Evolutionary conservation across 1,140 invertebrate genomes (phyloP).

Genomic region (Cheumatopsyche charites): DNA sequence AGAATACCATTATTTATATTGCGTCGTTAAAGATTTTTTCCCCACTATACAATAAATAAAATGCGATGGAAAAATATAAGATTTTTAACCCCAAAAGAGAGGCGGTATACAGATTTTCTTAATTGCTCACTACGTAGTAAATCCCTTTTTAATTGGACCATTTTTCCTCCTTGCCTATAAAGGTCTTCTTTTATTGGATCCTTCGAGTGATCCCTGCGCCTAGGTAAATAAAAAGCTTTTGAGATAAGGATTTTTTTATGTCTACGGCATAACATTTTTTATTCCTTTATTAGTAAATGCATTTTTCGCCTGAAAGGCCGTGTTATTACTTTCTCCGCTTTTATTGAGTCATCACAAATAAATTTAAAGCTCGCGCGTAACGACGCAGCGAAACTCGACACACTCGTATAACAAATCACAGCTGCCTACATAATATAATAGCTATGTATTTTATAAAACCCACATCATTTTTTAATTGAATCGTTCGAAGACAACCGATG

Average conservation of each 20-base stretch:
- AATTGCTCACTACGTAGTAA: constrained; percentile 44
- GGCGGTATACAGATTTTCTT: constrained; percentile 43
- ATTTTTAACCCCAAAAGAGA: neutral
- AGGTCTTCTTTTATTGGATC: constrained; percentile 44
- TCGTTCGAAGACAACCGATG: too few species aligned
- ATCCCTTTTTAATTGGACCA: constrained; percentile 46
- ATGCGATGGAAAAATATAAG: neutral
- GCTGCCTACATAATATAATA: too few species aligned
- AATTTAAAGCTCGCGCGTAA: neutral
- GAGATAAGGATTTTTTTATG: constrained; percentile 28
- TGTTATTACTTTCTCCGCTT: constrained; percentile 12
- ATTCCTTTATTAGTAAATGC: constrained; percentile 32
- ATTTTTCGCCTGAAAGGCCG: constrained; percentile 13
- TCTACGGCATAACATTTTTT: constrained; percentile 16
- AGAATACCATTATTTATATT: neutral
- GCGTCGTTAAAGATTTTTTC: constrained; percentile 5
- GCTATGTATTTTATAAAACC: too few species aligned
- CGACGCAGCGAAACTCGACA: neutral
- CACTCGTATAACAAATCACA: too few species aligned
- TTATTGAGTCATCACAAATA: constrained; percentile 4
- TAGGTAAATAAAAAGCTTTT: constrained; percentile 32
- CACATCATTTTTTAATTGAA: too few species aligned
- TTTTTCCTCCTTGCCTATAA: constrained; percentile 39
- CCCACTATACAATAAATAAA: constrained; percentile 1
- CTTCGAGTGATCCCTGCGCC: constrained; percentile 28